Conservation (phyloP, 2,888 invertebrate genomes). For the Notodonta ziczac region DNA sequence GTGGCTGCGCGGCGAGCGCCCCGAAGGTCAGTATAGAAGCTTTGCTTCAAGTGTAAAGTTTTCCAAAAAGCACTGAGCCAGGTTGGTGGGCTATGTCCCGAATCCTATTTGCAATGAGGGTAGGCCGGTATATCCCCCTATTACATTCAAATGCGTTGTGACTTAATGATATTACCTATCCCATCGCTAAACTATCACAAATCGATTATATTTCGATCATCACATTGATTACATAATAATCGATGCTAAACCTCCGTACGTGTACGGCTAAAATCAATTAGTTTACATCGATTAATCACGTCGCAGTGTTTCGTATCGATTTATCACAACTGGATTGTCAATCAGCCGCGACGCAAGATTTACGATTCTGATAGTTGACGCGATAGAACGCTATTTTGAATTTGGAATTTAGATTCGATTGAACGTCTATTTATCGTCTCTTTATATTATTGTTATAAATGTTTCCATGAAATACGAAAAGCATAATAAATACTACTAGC, state of each 20-base stretch:
- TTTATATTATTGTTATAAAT: too few relatives aligned
- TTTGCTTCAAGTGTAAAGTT: too few relatives aligned
- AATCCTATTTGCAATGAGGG: too few relatives aligned
- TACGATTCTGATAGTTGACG: slow-evolving; percentile 31
- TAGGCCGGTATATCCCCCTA: too few relatives aligned
- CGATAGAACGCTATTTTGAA: slow-evolving; percentile 18
- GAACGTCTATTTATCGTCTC: too few relatives aligned
- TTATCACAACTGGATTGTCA: slow-evolving; percentile 55
- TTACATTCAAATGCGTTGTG: too few relatives aligned
- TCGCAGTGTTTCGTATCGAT: slow-evolving; percentile 44
- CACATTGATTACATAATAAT: slow-evolving; percentile 34
- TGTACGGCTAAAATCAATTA: slow-evolving; percentile 47
- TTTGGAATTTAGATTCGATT: slow-evolving; percentile 6
- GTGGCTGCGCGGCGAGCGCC: too few relatives aligned
- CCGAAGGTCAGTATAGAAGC: too few relatives aligned
- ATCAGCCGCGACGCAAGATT: slow-evolving; percentile 46
- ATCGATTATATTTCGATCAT: slow-evolving; percentile 1
- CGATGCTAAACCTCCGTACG: slow-evolving; percentile 21
- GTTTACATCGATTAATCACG: slow-evolving; percentile 52
- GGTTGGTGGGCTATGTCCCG: too few relatives aligned
- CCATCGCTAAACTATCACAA: not conserved
- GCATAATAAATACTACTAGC: too few relatives aligned
- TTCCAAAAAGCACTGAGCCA: too few relatives aligned
- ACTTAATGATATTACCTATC: not conserved
- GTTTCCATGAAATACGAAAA: too few relatives aligned